Evolutionary conservation across 2,797 vertebrate species (phyloP).

Genomic region (Acrocephalus scirpaceus): DNA sequence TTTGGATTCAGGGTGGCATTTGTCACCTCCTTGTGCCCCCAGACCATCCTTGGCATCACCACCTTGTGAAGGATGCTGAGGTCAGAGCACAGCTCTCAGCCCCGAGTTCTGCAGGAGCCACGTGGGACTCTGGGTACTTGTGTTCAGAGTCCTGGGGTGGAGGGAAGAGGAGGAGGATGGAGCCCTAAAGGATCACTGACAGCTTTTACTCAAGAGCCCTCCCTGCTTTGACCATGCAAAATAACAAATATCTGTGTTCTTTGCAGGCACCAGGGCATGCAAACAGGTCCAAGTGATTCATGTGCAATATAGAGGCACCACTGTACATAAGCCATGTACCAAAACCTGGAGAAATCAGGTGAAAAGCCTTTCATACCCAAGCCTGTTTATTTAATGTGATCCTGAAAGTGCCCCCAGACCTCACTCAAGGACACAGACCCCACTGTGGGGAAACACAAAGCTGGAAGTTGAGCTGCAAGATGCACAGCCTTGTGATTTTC

Average conservation of each 20-base stretch:
- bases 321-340: fast-evolving
- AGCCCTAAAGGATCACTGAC: neutral
- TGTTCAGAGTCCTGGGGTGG: fast-evolving
- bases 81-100: neutral
- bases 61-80: neutral
- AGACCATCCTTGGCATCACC: neutral
- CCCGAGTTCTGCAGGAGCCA: fast-evolving
- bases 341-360: neutral
- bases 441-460: fast-evolving
- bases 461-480: neutral
- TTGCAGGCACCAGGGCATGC: neutral
- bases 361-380: neutral
- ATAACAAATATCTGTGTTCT: neutral
- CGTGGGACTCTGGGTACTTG: fast-evolving
- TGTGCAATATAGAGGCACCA: fast-evolving
- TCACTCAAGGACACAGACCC: neutral
- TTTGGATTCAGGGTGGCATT: neutral
- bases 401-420: neutral
- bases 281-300: neutral
- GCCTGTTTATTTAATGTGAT: neutral
- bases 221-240: neutral
- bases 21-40: fast-evolving
- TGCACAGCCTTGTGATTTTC: neutral
- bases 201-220: neutral
- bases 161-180: neutral